Evolutionary conservation across 1,140 invertebrate species (phyloP).

Genomic region (Leguminivora glycinivorella): DNA sequence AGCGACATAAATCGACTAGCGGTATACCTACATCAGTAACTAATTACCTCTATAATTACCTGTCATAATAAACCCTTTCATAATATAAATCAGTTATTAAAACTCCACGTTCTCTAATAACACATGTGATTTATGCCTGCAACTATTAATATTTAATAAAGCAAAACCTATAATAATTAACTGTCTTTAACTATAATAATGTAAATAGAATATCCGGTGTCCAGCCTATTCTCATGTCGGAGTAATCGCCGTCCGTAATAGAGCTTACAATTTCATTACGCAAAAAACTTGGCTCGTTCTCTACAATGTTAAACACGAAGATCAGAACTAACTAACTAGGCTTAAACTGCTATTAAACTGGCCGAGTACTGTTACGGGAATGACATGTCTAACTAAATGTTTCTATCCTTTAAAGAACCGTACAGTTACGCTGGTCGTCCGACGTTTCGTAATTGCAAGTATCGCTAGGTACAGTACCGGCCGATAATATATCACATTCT

Average conservation of each 20-base stretch:
- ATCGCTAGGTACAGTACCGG: conserved; percentile 47
- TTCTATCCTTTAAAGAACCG: conserved; percentile 69
- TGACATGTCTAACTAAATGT: conserved; percentile 73
- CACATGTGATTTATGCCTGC: background rate
- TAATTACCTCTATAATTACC: background rate
- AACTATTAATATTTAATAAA: background rate
- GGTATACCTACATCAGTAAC: background rate
- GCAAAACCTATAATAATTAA: conserved; percentile 37
- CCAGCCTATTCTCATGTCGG: conserved; percentile 39
- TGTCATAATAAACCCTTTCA: background rate
- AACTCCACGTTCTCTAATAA: background rate
- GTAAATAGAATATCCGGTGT: conserved; percentile 55
- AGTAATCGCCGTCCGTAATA: conserved; percentile 38
- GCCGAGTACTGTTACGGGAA: conserved; percentile 64
- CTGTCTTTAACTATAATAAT: conserved; percentile 42
- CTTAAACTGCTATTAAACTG: conserved; percentile 67
- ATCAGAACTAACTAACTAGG: conserved; percentile 59
- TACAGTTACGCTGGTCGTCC: conserved; percentile 58
- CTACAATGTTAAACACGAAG: conserved; percentile 65
- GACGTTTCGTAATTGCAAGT: conserved; percentile 66
- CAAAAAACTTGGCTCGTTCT: conserved; percentile 55
- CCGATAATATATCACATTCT: too few relatives aligned
- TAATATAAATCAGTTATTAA: background rate
- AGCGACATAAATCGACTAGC: background rate
- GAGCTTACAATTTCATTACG: conserved; percentile 61